Percentiles rank a stretch among this genome's conserved stretches.
Conservation (phyloP, 2,888 invertebrate species). For the Sylvicola cinctus region DNA sequence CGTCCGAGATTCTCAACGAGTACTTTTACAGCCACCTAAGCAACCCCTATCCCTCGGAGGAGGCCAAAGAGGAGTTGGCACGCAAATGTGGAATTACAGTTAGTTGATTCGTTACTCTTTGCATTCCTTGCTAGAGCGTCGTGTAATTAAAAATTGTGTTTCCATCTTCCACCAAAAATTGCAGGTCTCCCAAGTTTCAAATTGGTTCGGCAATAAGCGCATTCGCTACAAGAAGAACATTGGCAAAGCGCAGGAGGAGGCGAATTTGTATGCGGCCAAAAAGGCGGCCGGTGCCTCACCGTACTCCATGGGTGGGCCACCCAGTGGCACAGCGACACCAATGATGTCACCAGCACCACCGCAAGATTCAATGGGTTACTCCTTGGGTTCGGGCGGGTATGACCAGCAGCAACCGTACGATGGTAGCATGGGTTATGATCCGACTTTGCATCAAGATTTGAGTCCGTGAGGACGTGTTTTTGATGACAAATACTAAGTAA, state of each 20-base stretch:
- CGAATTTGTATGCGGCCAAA: conserved; percentile 95
- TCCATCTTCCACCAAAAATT: neutral
- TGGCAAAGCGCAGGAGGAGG: conserved; percentile 98
- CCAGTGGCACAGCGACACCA: conserved; percentile 77
- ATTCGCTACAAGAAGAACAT: conserved; percentile 99
- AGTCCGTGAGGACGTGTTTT: conserved; percentile 32
- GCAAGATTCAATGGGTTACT: conserved; percentile 84
- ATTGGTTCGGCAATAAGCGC: conserved; percentile 99
- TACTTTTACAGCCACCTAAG: conserved; percentile 99
- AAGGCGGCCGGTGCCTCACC: conserved; percentile 86
- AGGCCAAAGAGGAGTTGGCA: conserved; percentile 98
- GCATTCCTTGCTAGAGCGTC: too few species aligned
- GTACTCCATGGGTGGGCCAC: conserved; percentile 72
- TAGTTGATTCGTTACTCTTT: conserved; percentile 12
- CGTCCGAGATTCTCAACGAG: conserved; percentile 97
- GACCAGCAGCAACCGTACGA: conserved; percentile 77
- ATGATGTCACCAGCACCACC: conserved; percentile 90
- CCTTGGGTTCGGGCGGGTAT: conserved; percentile 79
- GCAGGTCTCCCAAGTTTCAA: conserved; percentile 60
- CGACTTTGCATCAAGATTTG: conserved; percentile 68
- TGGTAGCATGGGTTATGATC: conserved; percentile 79
- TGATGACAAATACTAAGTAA: conserved; percentile 10
- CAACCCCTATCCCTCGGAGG: conserved; percentile 99
- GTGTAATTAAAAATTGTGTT: conserved; percentile 2
- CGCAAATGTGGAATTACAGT: conserved; percentile 98